Evolutionary conservation across 2,888 invertebrate genomes (phyloP).

Genomic region (Cryptocephalus primarius): DNA sequence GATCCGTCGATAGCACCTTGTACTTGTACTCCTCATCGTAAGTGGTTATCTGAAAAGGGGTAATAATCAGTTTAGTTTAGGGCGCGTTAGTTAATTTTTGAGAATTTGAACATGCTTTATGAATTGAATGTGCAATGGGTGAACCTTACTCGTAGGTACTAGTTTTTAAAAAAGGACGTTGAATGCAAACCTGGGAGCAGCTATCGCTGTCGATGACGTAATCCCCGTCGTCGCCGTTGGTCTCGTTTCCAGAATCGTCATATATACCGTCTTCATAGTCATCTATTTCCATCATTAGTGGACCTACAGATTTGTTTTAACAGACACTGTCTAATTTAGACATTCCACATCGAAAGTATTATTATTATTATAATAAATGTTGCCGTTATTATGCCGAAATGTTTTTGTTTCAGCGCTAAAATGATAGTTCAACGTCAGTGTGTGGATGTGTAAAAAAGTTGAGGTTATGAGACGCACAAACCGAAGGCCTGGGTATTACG

Average conservation of each 20-base stretch:
- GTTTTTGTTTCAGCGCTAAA: too few species aligned
- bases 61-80: too few species aligned
- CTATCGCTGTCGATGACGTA: constrained; percentile 82
- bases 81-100: too few species aligned
- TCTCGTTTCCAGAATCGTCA: constrained; percentile 88
- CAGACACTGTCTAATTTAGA: constrained; percentile 18
- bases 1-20: constrained; percentile 90
- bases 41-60: neutral
- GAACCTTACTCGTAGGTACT: too few species aligned
- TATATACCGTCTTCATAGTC: constrained; percentile 85
- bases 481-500: too few species aligned
- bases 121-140: too few species aligned
- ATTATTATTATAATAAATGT: neutral
- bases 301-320: constrained; percentile 8
- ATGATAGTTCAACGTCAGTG: too few species aligned
- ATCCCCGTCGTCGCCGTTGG: constrained; percentile 90
- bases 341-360: constrained; percentile 4
- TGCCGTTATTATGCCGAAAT: too few species aligned
- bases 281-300: constrained; percentile 72
- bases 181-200: constrained; percentile 56
- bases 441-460: too few species aligned
- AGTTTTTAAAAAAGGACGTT: too few species aligned
- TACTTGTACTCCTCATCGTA: constrained; percentile 88
- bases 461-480: too few species aligned
- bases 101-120: too few species aligned